Evolutionary conservation across 2,797 vertebrate species (phyloP).

Genomic region (Bradypus variegatus): DNA sequence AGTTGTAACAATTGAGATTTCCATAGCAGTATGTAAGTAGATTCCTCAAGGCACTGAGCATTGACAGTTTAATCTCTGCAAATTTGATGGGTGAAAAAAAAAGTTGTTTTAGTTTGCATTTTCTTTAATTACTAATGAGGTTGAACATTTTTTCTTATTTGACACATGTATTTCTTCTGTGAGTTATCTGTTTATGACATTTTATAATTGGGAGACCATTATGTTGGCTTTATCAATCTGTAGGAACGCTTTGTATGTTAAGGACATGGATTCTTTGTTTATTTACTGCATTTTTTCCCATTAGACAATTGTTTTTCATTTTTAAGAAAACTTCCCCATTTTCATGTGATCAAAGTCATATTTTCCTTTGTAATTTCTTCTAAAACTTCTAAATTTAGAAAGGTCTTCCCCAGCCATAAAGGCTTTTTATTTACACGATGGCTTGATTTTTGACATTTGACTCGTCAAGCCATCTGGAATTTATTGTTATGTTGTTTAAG

Average conservation of each 20-base stretch:
- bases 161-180: not conserved
- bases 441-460: not conserved
- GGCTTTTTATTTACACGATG: not conserved
- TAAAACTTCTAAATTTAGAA: conserved; percentile 27
- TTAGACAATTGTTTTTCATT: not conserved
- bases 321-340: not conserved
- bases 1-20: not conserved
- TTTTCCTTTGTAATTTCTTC: not conserved
- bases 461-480: not conserved
- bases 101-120: not conserved
- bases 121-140: not conserved
- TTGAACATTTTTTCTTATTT: not conserved
- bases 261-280: not conserved
- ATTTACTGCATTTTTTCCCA: not conserved
- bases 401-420: not conserved
- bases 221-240: not conserved
- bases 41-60: not conserved
- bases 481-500: not conserved
- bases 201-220: not conserved
- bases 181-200: not conserved
- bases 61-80: not conserved
- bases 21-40: not conserved
- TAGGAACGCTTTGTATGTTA: not conserved
- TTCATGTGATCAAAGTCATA: not conserved
- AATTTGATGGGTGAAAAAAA: not conserved